Percentiles rank a stretch among this genome's conserved stretches.
Conservation (phyloP, 2,797 vertebrate genomes). For the Xiphorhynchus erythropygius region DNA sequence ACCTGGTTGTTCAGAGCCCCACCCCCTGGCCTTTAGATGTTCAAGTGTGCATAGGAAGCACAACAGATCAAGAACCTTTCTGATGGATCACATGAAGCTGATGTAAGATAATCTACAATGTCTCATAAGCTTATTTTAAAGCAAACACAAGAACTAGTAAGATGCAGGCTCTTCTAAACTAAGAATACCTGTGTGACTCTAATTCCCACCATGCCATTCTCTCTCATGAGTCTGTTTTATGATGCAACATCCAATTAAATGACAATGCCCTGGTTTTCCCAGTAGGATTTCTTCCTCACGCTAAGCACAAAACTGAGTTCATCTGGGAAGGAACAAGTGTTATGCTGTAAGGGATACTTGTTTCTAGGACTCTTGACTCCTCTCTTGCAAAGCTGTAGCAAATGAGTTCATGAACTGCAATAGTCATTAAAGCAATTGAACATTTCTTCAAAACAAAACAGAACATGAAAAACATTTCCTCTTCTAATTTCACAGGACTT, state of each 20-base stretch:
- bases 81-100: background rate
- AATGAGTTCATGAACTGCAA: background rate
- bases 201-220: background rate
- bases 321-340: background rate
- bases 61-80: background rate
- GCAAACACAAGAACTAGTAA: background rate
- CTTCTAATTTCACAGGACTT: background rate
- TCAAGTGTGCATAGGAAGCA: background rate
- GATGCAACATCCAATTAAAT: conserved; percentile 49
- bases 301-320: background rate
- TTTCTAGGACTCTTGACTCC: background rate
- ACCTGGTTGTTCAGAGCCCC: background rate
- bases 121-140: background rate
- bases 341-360: background rate
- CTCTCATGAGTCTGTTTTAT: background rate
- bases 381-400: background rate
- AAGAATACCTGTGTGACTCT: background rate
- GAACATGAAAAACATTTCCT: background rate
- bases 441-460: background rate
- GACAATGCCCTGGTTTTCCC: background rate
- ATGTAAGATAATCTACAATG: background rate
- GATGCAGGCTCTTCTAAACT: background rate
- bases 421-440: background rate
- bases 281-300: background rate
- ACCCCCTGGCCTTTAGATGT: background rate